Evolutionary conservation across 2,797 vertebrate genomes (phyloP).

Genomic region (Merluccius polli): DNA sequence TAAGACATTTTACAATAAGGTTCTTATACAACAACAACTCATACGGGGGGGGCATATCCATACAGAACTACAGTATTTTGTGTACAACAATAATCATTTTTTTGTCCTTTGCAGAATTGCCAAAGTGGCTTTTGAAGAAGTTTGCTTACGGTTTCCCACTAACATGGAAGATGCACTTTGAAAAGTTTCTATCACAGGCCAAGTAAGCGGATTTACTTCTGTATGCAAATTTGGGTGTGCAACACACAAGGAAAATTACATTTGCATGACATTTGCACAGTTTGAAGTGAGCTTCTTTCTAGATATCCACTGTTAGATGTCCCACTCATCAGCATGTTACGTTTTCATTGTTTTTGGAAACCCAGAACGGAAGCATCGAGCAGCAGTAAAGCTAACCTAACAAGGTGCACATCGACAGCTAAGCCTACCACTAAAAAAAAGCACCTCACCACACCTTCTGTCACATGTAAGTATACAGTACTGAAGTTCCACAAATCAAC

Average conservation of each 20-base stretch:
- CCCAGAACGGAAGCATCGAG: not conserved
- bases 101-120: constrained; percentile 60
- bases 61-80: not conserved
- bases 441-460: not conserved
- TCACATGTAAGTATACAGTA: constrained; percentile 38
- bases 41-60: not conserved
- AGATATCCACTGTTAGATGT: not conserved
- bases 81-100: not conserved
- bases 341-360: constrained; percentile 9
- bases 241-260: not conserved
- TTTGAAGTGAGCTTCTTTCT: not conserved
- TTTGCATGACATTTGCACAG: not conserved
- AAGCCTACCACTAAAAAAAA: constrained; percentile 1
- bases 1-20: constrained; percentile 21
- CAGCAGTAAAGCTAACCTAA: not conserved
- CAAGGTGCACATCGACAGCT: not conserved
- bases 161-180: constrained; percentile 66
- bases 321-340: not conserved
- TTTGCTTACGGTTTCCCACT: constrained; percentile 70
- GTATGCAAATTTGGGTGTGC: not conserved
- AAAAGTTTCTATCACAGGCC: constrained; percentile 51
- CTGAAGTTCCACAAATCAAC: not conserved
- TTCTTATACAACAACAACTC: not conserved
- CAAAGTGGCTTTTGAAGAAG: constrained; percentile 67
- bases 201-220: constrained; percentile 52